Evolutionary conservation across 2,797 vertebrate genomes (phyloP).

Genomic region (Lagodon rhomboides): DNA sequence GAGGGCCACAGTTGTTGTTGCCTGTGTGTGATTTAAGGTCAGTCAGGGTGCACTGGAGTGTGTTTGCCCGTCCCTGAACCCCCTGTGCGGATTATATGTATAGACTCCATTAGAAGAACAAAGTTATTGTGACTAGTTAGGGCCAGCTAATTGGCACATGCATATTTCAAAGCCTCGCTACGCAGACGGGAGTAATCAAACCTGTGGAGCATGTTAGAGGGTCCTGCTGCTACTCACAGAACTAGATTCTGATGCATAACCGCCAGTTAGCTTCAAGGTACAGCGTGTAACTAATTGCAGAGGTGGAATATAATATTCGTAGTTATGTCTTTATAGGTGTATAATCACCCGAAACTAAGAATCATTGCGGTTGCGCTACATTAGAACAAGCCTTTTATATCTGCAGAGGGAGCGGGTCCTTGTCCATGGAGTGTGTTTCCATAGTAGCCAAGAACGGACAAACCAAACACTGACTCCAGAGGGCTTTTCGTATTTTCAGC

Average conservation of each 20-base stretch:
- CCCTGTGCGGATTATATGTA: neutral
- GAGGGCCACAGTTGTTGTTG: constrained; percentile 13
- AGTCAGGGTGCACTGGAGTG: neutral
- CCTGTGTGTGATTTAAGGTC: constrained; percentile 13
- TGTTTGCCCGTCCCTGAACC: neutral
- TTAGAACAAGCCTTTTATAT: too few species aligned
- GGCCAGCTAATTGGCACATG: constrained; percentile 6
- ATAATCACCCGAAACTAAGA: too few species aligned
- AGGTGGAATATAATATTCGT: too few species aligned
- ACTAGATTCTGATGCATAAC: neutral
- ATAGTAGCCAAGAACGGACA: too few species aligned
- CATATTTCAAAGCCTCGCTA: neutral
- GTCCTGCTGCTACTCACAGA: neutral
- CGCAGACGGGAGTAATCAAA: neutral
- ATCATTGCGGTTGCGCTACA: too few species aligned
- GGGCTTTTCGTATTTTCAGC: too few species aligned
- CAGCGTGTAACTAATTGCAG: too few species aligned
- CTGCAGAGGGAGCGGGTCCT: too few species aligned
- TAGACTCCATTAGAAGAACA: neutral
- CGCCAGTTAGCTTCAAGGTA: neutral
- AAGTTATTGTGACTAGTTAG: neutral
- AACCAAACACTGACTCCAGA: too few species aligned
- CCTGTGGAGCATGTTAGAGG: neutral
- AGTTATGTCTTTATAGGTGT: too few species aligned
- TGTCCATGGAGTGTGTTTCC: too few species aligned